These are phyloP conservation scores for Semnornis frantzii DNA, from an alignment of 2,113 vertebrate species.

Conservation along the genomic window DNA sequence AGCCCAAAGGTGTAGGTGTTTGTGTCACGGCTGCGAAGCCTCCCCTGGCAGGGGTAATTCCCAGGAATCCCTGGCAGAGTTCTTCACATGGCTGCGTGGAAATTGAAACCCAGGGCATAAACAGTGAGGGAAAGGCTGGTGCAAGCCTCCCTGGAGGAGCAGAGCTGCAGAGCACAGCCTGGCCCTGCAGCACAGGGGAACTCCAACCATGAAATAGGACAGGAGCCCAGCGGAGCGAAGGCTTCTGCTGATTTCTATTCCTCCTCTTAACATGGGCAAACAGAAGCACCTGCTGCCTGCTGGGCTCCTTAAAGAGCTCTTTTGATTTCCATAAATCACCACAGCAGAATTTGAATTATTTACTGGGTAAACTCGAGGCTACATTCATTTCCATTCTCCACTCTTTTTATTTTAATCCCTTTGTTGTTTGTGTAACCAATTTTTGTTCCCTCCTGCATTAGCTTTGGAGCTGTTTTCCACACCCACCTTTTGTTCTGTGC, in stretches of 20 bases:
- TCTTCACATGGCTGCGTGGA: neutral
- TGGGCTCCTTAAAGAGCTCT: constrained; percentile 26
- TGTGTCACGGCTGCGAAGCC: neutral
- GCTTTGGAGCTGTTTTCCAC: neutral
- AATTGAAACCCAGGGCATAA: neutral
- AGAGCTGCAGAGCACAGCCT: neutral
- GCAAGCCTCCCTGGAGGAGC: neutral
- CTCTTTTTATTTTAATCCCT: too few relatives aligned
- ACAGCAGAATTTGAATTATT: neutral
- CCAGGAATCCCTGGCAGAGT: neutral
- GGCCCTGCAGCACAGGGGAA: neutral
- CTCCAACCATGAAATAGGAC: neutral
- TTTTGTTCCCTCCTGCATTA: neutral
- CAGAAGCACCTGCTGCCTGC: constrained; percentile 11
- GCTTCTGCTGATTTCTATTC: neutral
- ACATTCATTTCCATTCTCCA: neutral
- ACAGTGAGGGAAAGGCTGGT: fast-evolving
- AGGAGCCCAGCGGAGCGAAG: neutral
- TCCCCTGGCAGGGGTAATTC: neutral
- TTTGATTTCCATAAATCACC: constrained; percentile 37
- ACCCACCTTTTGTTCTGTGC: neutral
- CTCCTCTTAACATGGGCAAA: neutral
- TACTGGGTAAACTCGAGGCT: neutral
- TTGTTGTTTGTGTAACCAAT: neutral
- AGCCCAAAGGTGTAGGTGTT: neutral